These are phyloP conservation scores for Hephaestus fuliginosus DNA, from an alignment of 2,797 vertebrate species.

Conservation along the genomic window DNA sequence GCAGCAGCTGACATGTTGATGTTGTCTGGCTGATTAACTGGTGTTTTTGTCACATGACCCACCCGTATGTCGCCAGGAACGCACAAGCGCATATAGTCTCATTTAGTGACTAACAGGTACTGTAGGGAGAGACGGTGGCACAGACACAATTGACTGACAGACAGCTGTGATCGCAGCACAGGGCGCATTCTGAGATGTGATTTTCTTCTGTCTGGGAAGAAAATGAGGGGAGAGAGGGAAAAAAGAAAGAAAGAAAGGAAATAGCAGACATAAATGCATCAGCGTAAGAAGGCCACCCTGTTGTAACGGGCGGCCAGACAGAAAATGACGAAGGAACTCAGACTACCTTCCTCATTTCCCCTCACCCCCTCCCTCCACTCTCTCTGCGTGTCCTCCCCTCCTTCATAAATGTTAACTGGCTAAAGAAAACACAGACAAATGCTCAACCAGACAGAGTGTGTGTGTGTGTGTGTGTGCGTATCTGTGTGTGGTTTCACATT, in stretches of 20 bases:
- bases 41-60: constrained; percentile 1
- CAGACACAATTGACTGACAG: constrained; percentile 3
- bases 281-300: constrained; percentile 31
- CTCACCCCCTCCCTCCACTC: neutral
- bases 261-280: constrained; percentile 16
- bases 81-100: neutral
- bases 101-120: constrained; percentile 24
- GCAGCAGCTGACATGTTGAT: neutral
- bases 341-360: constrained; percentile 18
- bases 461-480: constrained; percentile 12
- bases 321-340: constrained; percentile 51
- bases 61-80: neutral
- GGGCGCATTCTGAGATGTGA: neutral
- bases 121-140: constrained; percentile 25
- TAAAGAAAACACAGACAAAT: constrained; percentile 65
- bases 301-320: constrained; percentile 48
- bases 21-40: neutral
- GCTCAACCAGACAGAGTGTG: constrained; percentile 42
- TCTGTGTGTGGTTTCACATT: constrained; percentile 22
- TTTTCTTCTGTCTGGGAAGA: constrained; percentile 46
- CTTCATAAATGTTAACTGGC: constrained; percentile 64
- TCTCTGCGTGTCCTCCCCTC: constrained; percentile 8
- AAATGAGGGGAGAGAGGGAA: constrained; percentile 26
- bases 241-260: constrained; percentile 12
- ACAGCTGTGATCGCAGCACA: constrained; percentile 8